Base-by-base conservation (phyloP, 2,113 vertebrate species). In the Balaenoptera acutorostrata region DNA sequence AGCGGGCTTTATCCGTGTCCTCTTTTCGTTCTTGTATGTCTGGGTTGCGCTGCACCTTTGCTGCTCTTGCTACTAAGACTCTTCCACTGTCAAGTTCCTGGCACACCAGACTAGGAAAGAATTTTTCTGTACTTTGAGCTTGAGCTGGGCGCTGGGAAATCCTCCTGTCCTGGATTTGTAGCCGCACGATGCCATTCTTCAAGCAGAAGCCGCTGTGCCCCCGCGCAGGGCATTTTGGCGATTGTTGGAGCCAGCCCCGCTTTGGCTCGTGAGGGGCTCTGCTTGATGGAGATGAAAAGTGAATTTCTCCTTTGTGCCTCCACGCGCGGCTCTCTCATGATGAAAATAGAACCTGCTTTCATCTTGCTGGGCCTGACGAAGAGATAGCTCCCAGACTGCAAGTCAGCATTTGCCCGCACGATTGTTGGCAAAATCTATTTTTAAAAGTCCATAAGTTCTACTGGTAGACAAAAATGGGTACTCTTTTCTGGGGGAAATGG, bases 351-450 rank as follows among this genome's bases (percentile, higher is more conserved):
- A 97, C 95, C 91, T 96, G 96, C 97, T 98, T 98, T 98, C 89
- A 98, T 98, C 98, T 98, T 96, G 88, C 97, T 9, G 72, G 97
- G 97, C 97, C 97, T 98, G 97, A 97, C 46, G 71, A 98, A 98
- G 98, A 98, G 97, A 97, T 98, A 97, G 93, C 96, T 97, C 81
- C 93, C 97, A 98, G 98, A 98, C 98, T 97, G 98, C 98, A 97
- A 98, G 98, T 98, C 98, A 98, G 98, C 98, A 98, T 97, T 98
- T 98, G 97, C 97, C 96, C 97, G 90, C 96, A 97, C 89, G 97
- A 98, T 98, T 97, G 97, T 98, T 97, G 98, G 97, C 96, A 97
- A 98, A 98, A 98, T 98, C 98, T 98, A 98, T 98, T 98, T 98
- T 98, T 98, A 98, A 98, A 98, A 97, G 97, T 98, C 98, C 98